Evolutionary conservation across 2,797 vertebrate genomes (phyloP), one percentile per base, ranked within the genome.

Genomic region (Erethizon dorsatum): DNA sequence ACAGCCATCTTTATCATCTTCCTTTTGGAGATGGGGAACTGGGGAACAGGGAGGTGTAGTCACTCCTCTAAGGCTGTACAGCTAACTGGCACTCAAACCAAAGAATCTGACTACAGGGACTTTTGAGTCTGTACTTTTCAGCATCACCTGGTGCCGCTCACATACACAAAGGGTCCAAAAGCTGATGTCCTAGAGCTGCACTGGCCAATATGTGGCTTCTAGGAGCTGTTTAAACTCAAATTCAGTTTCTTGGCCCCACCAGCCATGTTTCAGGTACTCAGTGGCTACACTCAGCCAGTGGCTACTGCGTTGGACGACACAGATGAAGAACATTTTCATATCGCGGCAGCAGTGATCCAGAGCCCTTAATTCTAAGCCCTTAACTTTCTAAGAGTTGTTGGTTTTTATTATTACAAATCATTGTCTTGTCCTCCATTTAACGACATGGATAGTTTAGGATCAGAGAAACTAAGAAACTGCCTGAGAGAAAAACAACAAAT

Each of bases 41-140:
- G 57, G 94, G 79, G 26, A 92, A 75, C 88, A 87, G 80, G 94
- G 78, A 86, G 22, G 52, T 77, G 71, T 83, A 61, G 31, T 85
- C 79, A 82, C 45, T 37, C 7, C 5, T 17, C 18, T 41, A 26
- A 57, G 41, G 24, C 50, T 57, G 83, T 86, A 83, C 61, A 96
- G 87, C 85, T 65, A 75, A 11, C 11, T 47, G 20, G 22, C 84
- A 3, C 56, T 89, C 79, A n/a, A 59, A 79, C 17, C 24, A 31
- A 59, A 54, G 67, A 91, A 33, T 67, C 61, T 67, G 78, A 78
- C 20, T 78, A 50, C 69, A 26, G 71, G 77, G 45, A 33, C 83
- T 54, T 1, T 0, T 13, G 20, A 85, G 22, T 14, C 65, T 37
- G 6, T 50, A 24, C 7, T 5, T 52, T 63, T 37, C 45, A 10